Percentiles rank a stretch among this genome's conserved stretches.
phyloP scores from a whole-genome alignment of 2,797 vertebrate genomes.

The Acrossocheilus fasciatus region DNA sequence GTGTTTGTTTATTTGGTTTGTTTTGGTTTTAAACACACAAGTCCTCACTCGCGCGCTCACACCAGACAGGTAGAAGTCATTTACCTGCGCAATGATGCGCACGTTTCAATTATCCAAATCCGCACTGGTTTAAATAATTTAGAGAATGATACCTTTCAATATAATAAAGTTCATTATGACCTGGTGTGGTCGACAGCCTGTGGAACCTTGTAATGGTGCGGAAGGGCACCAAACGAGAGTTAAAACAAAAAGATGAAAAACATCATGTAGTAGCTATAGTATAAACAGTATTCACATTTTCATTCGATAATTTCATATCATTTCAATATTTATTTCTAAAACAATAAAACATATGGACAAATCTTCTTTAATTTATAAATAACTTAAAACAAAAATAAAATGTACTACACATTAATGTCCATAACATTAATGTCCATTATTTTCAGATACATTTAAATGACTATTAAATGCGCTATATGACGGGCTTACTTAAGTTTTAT shows the following conservation, averaged over 20 bases:
- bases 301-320: neutral
- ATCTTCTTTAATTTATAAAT: neutral
- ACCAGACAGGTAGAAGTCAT: neutral
- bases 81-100: neutral
- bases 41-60: neutral
- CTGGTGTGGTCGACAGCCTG: neutral
- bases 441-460: neutral
- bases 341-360: neutral
- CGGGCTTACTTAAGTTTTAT: neutral
- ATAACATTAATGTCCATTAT: neutral
- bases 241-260: neutral
- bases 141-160: neutral
- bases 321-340: neutral
- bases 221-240: neutral
- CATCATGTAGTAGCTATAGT: too few relatives aligned
- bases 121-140: neutral
- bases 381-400: neutral
- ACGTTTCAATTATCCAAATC: neutral
- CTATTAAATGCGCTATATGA: neutral
- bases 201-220: neutral
- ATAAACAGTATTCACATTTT: neutral
- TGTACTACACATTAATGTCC: neutral
- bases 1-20: neutral
- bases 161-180: neutral
- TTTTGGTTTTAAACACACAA: neutral